Percentiles rank a stretch among this genome's conserved stretches.
Evolutionary conservation across 2,113 vertebrate genomes (phyloP).

Genomic region (Emydocephalus ijimae): DNA sequence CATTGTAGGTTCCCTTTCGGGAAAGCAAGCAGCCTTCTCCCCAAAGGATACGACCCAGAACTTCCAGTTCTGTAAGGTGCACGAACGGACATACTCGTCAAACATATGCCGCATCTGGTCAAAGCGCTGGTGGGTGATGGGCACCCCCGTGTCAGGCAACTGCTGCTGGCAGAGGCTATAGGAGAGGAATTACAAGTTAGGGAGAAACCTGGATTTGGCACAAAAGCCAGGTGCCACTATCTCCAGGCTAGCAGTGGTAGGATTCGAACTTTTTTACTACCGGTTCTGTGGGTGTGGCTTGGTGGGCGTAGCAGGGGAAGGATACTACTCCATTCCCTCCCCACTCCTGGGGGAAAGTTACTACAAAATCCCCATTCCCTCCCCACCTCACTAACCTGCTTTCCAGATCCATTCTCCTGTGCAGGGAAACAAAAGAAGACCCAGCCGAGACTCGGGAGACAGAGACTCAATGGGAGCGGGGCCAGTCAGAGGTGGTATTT

Average conservation of each 20-base stretch:
- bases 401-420: too few relatives aligned
- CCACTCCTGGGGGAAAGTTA: too few relatives aligned
- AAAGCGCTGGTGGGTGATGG: conserved; percentile 91
- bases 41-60: conserved; percentile 97
- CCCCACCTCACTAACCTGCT: too few relatives aligned
- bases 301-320: too few relatives aligned
- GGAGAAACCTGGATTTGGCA: neutral
- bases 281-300: too few relatives aligned
- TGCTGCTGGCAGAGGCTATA: conserved; percentile 89
- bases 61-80: conserved; percentile 95
- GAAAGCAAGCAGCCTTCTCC: neutral
- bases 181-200: neutral
- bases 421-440: too few relatives aligned
- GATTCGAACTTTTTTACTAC: too few relatives aligned
- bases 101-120: conserved; percentile 95
- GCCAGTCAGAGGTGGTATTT: too few relatives aligned
- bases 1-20: neutral
- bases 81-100: conserved; percentile 82
- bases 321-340: too few relatives aligned
- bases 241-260: neutral
- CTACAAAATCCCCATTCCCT: too few relatives aligned
- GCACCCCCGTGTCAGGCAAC: conserved; percentile 91
- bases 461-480: too few relatives aligned
- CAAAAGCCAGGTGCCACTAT: neutral
- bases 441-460: too few relatives aligned